phyloP scores from a whole-genome alignment of 2,888 invertebrate species.

The Elysia crispata region DNA sequence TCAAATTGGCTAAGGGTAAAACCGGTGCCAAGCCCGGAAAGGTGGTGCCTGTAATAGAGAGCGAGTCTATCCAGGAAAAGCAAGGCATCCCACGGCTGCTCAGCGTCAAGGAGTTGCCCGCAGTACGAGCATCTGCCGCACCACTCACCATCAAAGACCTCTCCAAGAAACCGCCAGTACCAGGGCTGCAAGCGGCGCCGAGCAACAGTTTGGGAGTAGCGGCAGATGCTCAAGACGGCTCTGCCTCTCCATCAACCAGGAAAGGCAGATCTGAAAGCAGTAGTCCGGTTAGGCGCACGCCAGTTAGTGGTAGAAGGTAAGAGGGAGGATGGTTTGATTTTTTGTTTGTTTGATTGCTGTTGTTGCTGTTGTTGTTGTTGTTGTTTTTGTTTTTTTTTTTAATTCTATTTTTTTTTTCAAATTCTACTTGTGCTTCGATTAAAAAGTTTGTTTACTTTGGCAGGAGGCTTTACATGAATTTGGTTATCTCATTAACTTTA shows the following conservation, averaged over 20 bases:
- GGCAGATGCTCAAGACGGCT: too few relatives aligned
- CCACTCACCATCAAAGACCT: constrained; percentile 29
- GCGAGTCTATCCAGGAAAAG: not conserved
- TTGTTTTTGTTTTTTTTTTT: too few relatives aligned
- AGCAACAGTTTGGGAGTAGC: too few relatives aligned
- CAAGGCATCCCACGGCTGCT: not conserved
- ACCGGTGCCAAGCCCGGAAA: too few relatives aligned
- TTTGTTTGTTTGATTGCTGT: not conserved
- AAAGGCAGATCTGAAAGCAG: too few relatives aligned
- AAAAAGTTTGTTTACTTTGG: not conserved
- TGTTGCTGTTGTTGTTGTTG: too few relatives aligned
- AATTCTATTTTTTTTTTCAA: not conserved
- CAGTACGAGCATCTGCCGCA: not conserved
- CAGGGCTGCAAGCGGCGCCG: too few relatives aligned
- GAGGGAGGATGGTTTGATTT: not conserved
- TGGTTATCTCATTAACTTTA: too few relatives aligned
- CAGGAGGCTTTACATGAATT: not conserved
- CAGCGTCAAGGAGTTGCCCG: not conserved
- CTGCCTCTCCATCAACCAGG: too few relatives aligned
- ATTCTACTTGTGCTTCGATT: not conserved
- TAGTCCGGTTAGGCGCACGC: not conserved
- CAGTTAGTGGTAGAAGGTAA: not conserved
- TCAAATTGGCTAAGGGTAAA: not conserved
- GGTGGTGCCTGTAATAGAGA: too few relatives aligned
- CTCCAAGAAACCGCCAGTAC: constrained; percentile 1